phyloP scores from a whole-genome alignment of 2,113 vertebrate genomes.

The Leptosomus discolor region DNA sequence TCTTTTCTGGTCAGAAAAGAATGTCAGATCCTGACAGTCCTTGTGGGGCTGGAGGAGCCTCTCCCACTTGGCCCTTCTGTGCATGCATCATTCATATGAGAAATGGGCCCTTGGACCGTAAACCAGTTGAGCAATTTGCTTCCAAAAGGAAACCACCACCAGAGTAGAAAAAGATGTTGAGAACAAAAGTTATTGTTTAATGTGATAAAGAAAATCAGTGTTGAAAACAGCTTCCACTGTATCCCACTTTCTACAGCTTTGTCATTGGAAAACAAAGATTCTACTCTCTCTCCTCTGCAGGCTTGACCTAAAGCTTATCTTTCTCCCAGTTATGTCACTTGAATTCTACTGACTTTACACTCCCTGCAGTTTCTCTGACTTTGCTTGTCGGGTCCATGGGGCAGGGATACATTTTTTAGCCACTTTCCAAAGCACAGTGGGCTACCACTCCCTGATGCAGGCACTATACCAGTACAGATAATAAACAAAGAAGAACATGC shows the following conservation, averaged over 20 bases:
- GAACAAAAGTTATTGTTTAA: constrained; percentile 58
- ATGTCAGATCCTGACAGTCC: background rate
- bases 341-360: background rate
- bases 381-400: background rate
- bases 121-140: background rate
- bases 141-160: constrained; percentile 16
- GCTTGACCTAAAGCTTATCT: background rate
- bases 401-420: background rate
- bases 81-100: background rate
- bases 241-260: background rate
- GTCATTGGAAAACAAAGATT: background rate
- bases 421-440: background rate
- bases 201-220: constrained; percentile 32
- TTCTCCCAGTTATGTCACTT: background rate
- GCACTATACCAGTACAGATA: background rate
- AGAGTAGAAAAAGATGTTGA: constrained; percentile 32
- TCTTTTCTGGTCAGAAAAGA: constrained; percentile 24
- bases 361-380: background rate
- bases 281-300: background rate
- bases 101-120: background rate
- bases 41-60: background rate
- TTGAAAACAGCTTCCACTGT: constrained; percentile 22
- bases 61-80: background rate
- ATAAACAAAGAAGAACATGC: background rate
- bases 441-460: background rate